Base-by-base conservation (phyloP, 1,140 invertebrate species). In the Saccostrea glomerata region DNA sequence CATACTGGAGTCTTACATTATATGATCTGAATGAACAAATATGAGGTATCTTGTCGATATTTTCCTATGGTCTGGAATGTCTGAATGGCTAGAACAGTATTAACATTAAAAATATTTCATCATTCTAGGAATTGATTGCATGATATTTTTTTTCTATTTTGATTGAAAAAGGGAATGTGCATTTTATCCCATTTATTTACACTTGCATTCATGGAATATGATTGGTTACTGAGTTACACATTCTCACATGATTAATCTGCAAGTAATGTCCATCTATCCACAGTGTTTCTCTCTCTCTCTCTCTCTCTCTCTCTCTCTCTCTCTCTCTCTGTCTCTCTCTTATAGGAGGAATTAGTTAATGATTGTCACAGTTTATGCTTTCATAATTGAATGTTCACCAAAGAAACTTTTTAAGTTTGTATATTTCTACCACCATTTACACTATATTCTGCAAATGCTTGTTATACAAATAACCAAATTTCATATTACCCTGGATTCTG, bases 21-120 rank as follows among this genome's bases (percentile, higher is more conserved):
- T 63, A 47, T 47, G 47, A 47, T 47, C 47, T n/a, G 60, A 66
- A 66, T 77, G 70, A 77, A 77, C 70, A 77, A 77, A 77, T 77
- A 13, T 30, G 11, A 36, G 11, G 30, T 30, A 25, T 77, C 70
- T 77, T 77, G 23, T 13, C 25, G 7, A 77, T 30, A 77, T 36
- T 30, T 36, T 77, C 25, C 30, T 11, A 13, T 6, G 70, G 25
- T 15, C 23, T 36, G 23, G 70, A 77, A 77, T 77, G 70, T 25
- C 25, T 77, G 25, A 77, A 77, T 17, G 30, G 25, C 30, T 36
- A 30, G 23, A 77, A 3, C 25, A 77, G 25, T 36, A 77, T 77
- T 77, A 30, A 12, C 70, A 30, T 30, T 73, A 15, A 36, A 77
- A 77, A 77, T 4, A 77, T 36, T 36, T 77, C 2, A 77, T 63